Base-by-base conservation (phyloP, 2,113 vertebrate species). In the Cariama cristata region DNA sequence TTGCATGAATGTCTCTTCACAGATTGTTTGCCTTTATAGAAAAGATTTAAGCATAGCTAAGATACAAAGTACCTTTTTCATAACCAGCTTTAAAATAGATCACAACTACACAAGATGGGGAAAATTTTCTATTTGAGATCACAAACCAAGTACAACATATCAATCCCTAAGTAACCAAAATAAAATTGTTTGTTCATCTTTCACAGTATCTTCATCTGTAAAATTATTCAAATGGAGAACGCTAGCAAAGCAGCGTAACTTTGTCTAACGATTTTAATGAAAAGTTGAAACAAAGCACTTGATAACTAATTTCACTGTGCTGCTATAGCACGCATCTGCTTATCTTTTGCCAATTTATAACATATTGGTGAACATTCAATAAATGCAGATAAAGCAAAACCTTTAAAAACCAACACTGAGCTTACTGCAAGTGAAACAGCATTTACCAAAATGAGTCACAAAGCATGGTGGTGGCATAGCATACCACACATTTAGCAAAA, bases 381-480 rank as follows among this genome's bases (percentile, higher is more conserved):
- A 92, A 64, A 23, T 2, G 24, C 1, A 82, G 16, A n/a, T 27
- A 84, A 82, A 80, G 33, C 40, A 86, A 94, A 88, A 83, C 18
- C 28, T 91, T 60, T 60, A 44, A 47, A 74, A 93, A 52, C 17
- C 21, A 81, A 55, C 18, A 45, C 32, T 45, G 67, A 67, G 88
- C 53, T 60, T 50, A 59, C 7, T 47, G 42, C 21, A 92, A 86
- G 10, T 53, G 38, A 79, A 89, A 80, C 22, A 63, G 32, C 45
- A 40, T 11, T 40, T 42, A 77, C 40, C 35, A 63, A 60, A 72
- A 53, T 7, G 22, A 75, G 15, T 21, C 75, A 64, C 6, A 44
- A 52, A 55, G 56, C 11, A 26, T 0, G 2, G 23, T 6, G 1
- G 33, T 35, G 21, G 47, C 49, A 79, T 2, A 79, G 26, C 35